A percentile compares a stretch with the other conserved stretches of the same genome.
Evolutionary conservation across 2,888 invertebrate genomes (phyloP).

Genomic region (Trichopria drosophilae): DNA sequence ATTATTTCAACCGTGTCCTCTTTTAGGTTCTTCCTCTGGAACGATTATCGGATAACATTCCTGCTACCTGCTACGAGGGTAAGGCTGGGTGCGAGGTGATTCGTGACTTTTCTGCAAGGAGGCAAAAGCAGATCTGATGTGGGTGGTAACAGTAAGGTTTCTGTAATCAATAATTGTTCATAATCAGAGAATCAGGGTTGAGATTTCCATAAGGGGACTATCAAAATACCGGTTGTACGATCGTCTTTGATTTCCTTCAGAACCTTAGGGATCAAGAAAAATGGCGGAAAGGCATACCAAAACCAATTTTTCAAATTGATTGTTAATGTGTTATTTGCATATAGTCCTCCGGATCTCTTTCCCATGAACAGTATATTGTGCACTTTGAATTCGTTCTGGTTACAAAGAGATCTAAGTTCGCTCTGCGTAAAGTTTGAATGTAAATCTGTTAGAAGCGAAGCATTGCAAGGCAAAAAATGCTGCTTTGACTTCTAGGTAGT

Average conservation of each 20-base stretch:
- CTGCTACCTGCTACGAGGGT: too few relatives aligned
- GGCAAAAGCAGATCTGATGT: too few relatives aligned
- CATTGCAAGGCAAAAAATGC: too few relatives aligned
- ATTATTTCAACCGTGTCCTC: too few relatives aligned
- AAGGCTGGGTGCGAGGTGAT: slow-evolving; percentile 30
- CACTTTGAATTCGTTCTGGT: neutral
- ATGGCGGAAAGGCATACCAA: slow-evolving; percentile 1
- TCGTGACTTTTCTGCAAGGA: too few relatives aligned
- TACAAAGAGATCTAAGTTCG: neutral
- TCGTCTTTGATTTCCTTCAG: neutral
- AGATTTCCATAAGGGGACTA: slow-evolving; percentile 6
- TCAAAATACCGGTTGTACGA: neutral
- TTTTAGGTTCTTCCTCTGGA: too few relatives aligned
- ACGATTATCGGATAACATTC: too few relatives aligned
- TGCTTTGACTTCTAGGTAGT: neutral
- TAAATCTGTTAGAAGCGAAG: neutral
- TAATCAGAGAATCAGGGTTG: slow-evolving; percentile 8
- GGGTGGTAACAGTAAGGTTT: too few relatives aligned
- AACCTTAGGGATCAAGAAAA: too few relatives aligned
- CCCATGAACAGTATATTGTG: too few relatives aligned
- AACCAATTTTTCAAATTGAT: neutral
- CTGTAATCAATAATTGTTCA: neutral
- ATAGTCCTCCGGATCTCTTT: too few relatives aligned
- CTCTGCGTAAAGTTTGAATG: neutral
- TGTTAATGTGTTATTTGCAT: too few relatives aligned